Evolutionary conservation across 1,140 invertebrate species (phyloP).

Genomic region (Araneus ventricosus): DNA sequence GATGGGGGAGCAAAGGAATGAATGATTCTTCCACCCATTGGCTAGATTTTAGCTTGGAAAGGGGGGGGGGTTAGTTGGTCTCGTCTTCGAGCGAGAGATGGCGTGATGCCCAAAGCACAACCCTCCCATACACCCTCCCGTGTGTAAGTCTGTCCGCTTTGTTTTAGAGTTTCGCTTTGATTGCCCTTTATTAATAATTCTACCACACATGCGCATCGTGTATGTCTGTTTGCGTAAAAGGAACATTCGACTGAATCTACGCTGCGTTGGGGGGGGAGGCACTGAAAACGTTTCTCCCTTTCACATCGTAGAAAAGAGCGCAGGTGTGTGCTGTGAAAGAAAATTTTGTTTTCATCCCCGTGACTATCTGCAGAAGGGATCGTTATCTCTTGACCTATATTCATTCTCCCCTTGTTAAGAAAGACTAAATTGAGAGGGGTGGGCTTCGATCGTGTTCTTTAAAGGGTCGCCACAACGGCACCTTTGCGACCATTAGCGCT

Average conservation of each 20-base stretch:
- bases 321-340: neutral
- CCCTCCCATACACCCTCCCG: neutral
- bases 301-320: neutral
- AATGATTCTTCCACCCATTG: slow-evolving; percentile 35
- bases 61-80: neutral
- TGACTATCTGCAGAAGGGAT: neutral
- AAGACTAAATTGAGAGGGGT: neutral
- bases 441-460: neutral
- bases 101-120: slow-evolving; percentile 51
- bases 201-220: neutral
- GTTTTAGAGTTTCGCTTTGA: slow-evolving; percentile 32
- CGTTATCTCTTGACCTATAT: slow-evolving; percentile 32
- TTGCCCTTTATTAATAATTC: slow-evolving; percentile 29
- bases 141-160: neutral
- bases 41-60: slow-evolving; percentile 35
- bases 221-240: neutral
- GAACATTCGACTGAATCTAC: neutral
- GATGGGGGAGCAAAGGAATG: slow-evolving; percentile 27
- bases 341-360: neutral
- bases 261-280: neutral
- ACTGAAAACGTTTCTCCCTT: neutral
- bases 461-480: neutral
- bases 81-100: slow-evolving; percentile 9
- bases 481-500: neutral
- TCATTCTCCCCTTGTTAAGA: neutral